phyloP scores from a whole-genome alignment of 2,888 invertebrate species.

The Drosophila aldrichi region DNA sequence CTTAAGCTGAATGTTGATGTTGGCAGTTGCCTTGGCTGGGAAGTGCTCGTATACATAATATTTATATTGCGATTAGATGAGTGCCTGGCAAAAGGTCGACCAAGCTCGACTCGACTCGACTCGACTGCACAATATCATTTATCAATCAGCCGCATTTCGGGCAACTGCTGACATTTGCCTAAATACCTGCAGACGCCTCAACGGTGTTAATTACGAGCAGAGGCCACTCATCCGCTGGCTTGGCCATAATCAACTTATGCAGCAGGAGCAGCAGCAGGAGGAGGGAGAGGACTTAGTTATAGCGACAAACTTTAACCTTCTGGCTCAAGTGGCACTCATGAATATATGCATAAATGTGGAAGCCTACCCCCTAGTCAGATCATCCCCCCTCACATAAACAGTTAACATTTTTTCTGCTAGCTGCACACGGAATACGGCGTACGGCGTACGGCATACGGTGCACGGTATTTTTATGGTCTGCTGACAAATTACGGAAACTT shows the following conservation, averaged over 20 bases:
- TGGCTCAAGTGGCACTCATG: conserved; percentile 51
- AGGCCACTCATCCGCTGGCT: conserved; percentile 20
- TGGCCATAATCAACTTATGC: conserved; percentile 34
- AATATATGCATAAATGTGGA: conserved; percentile 45
- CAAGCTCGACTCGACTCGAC: neutral
- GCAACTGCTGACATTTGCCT: conserved; percentile 43
- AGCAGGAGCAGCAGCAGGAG: neutral
- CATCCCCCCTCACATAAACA: conserved; percentile 39
- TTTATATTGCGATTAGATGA: conserved; percentile 67
- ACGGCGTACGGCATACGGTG: conserved; percentile 30
- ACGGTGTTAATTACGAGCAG: conserved; percentile 61
- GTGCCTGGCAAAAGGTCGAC: neutral
- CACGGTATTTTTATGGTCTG: conserved; percentile 69
- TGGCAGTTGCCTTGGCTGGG: conserved; percentile 44
- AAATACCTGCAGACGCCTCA: conserved; percentile 39
- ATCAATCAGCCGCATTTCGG: conserved; percentile 45
- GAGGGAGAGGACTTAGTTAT: conserved; percentile 30
- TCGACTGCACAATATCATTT: conserved; percentile 38
- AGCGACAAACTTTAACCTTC: conserved; percentile 71
- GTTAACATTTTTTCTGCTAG: conserved; percentile 62
- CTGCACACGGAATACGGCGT: conserved; percentile 58
- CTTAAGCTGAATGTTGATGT: conserved; percentile 56
- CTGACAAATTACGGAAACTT: conserved; percentile 75
- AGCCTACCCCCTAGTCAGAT: conserved; percentile 2
- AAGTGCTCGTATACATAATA: conserved; percentile 70